These are phyloP conservation scores for Drosophila eugracilis DNA, from an alignment of 1,140 invertebrate genomes.

Conservation along the genomic window DNA sequence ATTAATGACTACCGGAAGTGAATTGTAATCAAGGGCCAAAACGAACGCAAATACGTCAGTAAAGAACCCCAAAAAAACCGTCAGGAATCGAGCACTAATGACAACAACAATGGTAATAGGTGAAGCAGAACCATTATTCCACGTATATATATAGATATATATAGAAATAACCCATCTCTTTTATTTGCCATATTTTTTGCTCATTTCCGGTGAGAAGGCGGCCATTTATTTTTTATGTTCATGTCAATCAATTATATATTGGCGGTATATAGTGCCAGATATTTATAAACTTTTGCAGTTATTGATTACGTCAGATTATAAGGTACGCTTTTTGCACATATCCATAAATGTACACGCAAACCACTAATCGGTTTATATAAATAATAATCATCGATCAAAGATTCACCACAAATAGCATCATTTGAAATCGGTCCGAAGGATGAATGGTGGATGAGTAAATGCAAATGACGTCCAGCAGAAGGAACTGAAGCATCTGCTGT, in stretches of 20 bases:
- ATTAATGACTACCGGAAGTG: conserved; percentile 78
- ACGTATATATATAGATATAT: background rate
- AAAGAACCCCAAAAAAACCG: conserved; percentile 40
- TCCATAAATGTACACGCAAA: conserved; percentile 25
- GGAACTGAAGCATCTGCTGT: conserved; percentile 43
- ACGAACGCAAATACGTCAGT: conserved; percentile 42
- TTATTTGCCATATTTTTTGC: conserved; percentile 21
- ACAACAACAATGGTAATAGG: conserved; percentile 38
- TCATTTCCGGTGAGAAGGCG: conserved; percentile 55
- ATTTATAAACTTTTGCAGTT: conserved; percentile 37
- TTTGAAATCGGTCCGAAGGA: background rate
- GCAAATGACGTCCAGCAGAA: conserved; percentile 34
- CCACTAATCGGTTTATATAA: conserved; percentile 39
- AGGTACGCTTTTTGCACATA: conserved; percentile 2
- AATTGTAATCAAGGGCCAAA: conserved; percentile 73
- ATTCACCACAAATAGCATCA: conserved; percentile 33
- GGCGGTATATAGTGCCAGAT: conserved; percentile 18
- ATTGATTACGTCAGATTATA: conserved; percentile 38
- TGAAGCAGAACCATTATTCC: conserved; percentile 23
- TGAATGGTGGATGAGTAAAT: conserved; percentile 7
- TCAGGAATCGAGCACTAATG: conserved; percentile 44
- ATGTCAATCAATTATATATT: conserved; percentile 68
- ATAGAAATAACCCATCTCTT: conserved; percentile 36
- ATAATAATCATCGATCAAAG: conserved; percentile 64
- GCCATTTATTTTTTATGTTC: conserved; percentile 32